Percentiles rank a stretch among this genome's conserved stretches.
Conservation (phyloP, 2,797 vertebrate species). For the Echeneis naucrates region DNA sequence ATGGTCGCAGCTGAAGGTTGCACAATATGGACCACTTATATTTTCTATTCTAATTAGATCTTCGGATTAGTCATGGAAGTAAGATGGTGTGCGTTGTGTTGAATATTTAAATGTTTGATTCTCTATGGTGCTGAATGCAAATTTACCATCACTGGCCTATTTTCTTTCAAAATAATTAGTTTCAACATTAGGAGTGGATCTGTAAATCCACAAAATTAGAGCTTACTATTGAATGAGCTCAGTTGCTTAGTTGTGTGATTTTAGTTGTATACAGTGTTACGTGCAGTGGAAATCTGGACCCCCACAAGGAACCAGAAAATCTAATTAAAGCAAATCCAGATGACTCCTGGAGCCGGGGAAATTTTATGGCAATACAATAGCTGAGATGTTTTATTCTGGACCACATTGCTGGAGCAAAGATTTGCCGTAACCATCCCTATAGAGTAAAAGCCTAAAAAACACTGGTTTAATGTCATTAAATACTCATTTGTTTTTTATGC, state of each 20-base stretch:
- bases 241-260: slow-evolving; percentile 5
- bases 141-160: slow-evolving; percentile 40
- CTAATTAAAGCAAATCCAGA: background rate
- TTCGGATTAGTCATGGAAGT: slow-evolving; percentile 54
- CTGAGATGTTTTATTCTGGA: background rate
- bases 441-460: background rate
- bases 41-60: slow-evolving; percentile 66
- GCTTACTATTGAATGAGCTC: slow-evolving; percentile 1
- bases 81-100: slow-evolving; percentile 39
- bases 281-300: background rate
- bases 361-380: background rate
- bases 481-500: too few species aligned
- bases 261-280: background rate
- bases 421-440: background rate
- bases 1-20: slow-evolving; percentile 61
- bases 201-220: slow-evolving; percentile 32
- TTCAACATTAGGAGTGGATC: slow-evolving; percentile 17
- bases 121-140: slow-evolving; percentile 49
- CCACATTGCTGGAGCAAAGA: background rate
- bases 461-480: background rate
- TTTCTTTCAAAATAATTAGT: slow-evolving; percentile 39
- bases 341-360: background rate
- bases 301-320: background rate
- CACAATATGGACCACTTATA: slow-evolving; percentile 50
- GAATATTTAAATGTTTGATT: slow-evolving; percentile 50